Base-by-base conservation (phyloP, 2,888 invertebrate species). In the Dexiosoma caninum region DNA sequence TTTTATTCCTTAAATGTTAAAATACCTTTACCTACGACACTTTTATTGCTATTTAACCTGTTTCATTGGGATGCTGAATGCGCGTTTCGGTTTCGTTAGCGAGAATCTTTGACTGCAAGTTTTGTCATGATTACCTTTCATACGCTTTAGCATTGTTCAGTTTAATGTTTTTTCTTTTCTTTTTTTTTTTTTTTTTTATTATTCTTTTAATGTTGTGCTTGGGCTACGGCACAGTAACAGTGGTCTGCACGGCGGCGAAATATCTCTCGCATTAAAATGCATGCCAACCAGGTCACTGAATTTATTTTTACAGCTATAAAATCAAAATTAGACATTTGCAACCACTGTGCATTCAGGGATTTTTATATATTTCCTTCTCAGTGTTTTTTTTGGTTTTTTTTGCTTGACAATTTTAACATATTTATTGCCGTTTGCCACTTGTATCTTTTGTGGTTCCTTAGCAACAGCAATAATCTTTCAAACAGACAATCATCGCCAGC, bases 21-120 rank as follows among this genome's bases (percentile, higher is more conserved):
- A 66, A 66, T 78, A 81, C 81, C 82, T 83, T 81, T 83, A 80
- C 83, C 82, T 82, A 82, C 81, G 83, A 83, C 82, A 83, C 81
- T 83, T 83, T 82, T 83, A 83, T 81, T 82, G 81, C 74, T 71
- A 78, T 81, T 83, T 82, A 82, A 83, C 83, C 82, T 78, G 82
- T 83, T 81, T 81, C 66, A 37, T 72, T 81, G 27, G 44, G 55
- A 62, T 55, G 64, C 42, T 66, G 71, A 30, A 19, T 40, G 37
- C n/a, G n/a, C n/a, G n/a, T n/a, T n/a, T 32, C 62, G 71, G 42
- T 16, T 42, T 53, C 53, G 30, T 40, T 40, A 10, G 40, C 19
- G 12, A 42, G 51, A 23, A 40, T 12, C 59, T 46, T 46, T 55
- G 44, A 6, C 16, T 55, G 46, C 10, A 51, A 51, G 21, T 46